Evolutionary conservation across 30 jellyfish, hydroid and myxozoan genomes (phyloP), one percentile per base, ranked within the genome.

Genomic region (Hydractinia echinata): DNA sequence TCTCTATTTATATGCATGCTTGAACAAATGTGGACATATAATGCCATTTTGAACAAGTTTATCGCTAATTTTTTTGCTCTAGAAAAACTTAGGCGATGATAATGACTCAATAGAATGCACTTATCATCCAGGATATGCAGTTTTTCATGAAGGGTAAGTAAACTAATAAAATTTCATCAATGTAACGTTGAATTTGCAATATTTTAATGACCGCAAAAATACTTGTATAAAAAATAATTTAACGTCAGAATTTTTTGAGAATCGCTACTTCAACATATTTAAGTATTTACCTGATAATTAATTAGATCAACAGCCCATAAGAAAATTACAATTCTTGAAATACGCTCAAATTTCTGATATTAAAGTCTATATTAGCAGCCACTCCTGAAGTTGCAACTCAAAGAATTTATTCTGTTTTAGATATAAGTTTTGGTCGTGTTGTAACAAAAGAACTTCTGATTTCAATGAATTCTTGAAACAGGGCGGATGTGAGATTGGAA

Each of bases 61-160:
- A 10, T 67, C 50, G 1, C 50, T 13, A 11, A 10, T 48, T 1
- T 67, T 67, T 80, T 10, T 21, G 20, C 54, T 77, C n/a, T 85
- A 90, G 97, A 85, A 88, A 61, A 85, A 61, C 58, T 50, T 77
- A 5, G 89, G 78, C 50, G 94, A 85, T 39, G 62, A 61, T 48
- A 81, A 87, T 69, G 72, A 67, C 44, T 66, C 71, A 8, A 86
- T 70, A 52, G 94, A 83, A 18, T 93, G 99, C 66, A 73, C 62
- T 44, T 84, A 84, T 77, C 99, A 93, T 51, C 87, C 94, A 15
- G 99, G 99, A 4, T 58, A 50, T 74, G 95, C 99, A 7, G 89
- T 93, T 4, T 93, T 93, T 61, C 99, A 93, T 80, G 99, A 93
- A 93, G 99, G 99, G 99, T 93, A 64, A 5, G 44, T 30, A 30